Evolutionary conservation across 2,888 invertebrate species (phyloP).

Genomic region (Hirudinaria manillensis): DNA sequence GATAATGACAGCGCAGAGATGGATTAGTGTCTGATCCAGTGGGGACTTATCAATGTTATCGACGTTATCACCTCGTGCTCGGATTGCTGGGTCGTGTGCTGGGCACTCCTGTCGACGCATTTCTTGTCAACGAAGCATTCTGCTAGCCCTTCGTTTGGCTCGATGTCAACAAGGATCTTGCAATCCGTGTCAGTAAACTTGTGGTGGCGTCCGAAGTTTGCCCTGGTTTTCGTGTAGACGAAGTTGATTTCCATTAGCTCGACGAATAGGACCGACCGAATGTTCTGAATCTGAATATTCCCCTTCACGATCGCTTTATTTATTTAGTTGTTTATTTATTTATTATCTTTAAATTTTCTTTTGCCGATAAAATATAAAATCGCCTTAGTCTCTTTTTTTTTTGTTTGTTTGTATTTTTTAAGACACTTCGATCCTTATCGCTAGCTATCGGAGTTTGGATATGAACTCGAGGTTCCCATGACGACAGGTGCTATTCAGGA

Average conservation of each 20-base stretch:
- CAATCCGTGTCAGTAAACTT: conserved; percentile 54
- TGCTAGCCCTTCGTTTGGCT: conserved; percentile 50
- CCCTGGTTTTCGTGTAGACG: conserved; percentile 55
- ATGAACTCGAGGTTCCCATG: too few species aligned
- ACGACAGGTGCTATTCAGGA: too few species aligned
- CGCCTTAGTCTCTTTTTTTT: background rate
- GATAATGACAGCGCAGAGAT: too few species aligned
- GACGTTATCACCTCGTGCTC: conserved; percentile 52
- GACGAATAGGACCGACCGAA: too few species aligned
- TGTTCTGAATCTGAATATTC: conserved; percentile 1
- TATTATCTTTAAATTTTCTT: background rate
- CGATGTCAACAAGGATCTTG: conserved; percentile 55
- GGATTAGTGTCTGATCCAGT: too few species aligned
- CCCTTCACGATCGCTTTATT: background rate
- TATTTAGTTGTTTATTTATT: background rate
- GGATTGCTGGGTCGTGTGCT: conserved; percentile 55
- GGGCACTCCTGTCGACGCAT: conserved; percentile 53
- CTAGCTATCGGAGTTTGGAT: too few species aligned
- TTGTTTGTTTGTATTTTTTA: background rate
- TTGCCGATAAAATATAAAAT: background rate
- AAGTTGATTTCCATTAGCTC: conserved; percentile 56
- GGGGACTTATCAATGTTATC: too few species aligned
- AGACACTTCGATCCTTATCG: background rate
- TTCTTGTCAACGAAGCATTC: conserved; percentile 53
- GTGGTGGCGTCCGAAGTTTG: conserved; percentile 55